These are phyloP conservation scores for Drosophila paramelanica DNA, from an alignment of 2,888 invertebrate genomes.

Conservation along the genomic window DNA sequence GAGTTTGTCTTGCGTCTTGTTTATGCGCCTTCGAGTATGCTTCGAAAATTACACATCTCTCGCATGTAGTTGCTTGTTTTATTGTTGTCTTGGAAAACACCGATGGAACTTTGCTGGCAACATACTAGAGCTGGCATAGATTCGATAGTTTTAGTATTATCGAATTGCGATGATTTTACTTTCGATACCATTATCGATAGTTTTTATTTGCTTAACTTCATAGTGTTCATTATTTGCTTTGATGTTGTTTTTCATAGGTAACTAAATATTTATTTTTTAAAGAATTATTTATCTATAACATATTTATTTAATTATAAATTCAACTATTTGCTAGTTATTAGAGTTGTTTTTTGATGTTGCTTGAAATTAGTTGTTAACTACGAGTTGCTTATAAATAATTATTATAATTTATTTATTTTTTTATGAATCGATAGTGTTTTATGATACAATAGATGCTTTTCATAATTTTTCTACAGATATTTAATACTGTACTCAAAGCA, in stretches of 20 bases:
- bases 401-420: too few relatives aligned
- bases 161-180: background rate
- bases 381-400: too few relatives aligned
- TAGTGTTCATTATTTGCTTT: too few relatives aligned
- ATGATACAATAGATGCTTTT: background rate
- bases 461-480: background rate
- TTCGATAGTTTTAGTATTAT: conserved; percentile 4
- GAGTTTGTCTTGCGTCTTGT: conserved; percentile 29
- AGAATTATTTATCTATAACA: background rate
- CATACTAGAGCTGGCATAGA: conserved; percentile 2
- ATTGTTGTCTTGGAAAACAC: conserved; percentile 25
- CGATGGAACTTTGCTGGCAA: conserved; percentile 1
- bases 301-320: background rate
- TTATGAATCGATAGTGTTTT: too few relatives aligned
- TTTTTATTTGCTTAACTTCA: too few relatives aligned
- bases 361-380: too few relatives aligned
- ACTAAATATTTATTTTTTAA: too few relatives aligned
- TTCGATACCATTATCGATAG: too few relatives aligned
- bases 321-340: too few relatives aligned
- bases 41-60: conserved; percentile 50
- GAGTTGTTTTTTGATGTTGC: too few relatives aligned
- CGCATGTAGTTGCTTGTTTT: conserved; percentile 24
- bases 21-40: conserved; percentile 47
- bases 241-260: too few relatives aligned
- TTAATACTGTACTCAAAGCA: background rate